phyloP scores from a whole-genome alignment of 1,140 invertebrate species.

The Teleogryllus occipitalis region DNA sequence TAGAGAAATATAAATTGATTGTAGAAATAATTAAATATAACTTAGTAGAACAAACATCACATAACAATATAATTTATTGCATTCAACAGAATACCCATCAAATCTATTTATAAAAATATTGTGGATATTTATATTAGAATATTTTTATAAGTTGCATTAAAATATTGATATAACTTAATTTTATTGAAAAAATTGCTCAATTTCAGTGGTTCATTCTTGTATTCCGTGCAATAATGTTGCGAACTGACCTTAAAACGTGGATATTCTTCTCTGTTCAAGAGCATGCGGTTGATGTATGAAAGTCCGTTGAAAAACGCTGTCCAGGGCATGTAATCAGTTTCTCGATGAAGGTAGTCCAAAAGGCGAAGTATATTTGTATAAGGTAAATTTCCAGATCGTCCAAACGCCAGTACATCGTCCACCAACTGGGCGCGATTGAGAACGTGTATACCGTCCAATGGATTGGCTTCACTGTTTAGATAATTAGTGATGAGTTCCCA shows the following conservation, averaged over 20 bases:
- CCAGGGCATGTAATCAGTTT: slow-evolving; percentile 41
- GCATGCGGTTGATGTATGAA: slow-evolving; percentile 13
- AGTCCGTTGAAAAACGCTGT: slow-evolving; percentile 22
- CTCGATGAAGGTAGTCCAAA: slow-evolving; percentile 49
- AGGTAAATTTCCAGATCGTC: slow-evolving; percentile 33
- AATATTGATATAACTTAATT: too few species aligned
- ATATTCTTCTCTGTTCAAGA: not conserved
- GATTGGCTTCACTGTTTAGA: slow-evolving; percentile 32
- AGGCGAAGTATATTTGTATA: slow-evolving; percentile 36
- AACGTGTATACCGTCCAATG: slow-evolving; percentile 38
- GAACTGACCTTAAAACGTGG: not conserved
- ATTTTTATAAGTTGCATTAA: too few species aligned
- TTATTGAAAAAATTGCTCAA: too few species aligned
- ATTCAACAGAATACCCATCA: too few species aligned
- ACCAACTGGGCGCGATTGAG: slow-evolving; percentile 53
- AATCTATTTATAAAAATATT: too few species aligned
- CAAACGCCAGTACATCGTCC: slow-evolving; percentile 42
- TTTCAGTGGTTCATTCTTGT: too few species aligned
- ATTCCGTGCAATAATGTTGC: too few species aligned
- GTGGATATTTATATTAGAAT: too few species aligned
- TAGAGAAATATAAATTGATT: too few species aligned
- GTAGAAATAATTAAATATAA: too few species aligned
- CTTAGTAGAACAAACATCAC: too few species aligned
- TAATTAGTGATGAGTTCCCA: slow-evolving; percentile 43
- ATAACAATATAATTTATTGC: too few species aligned